Base-by-base conservation (phyloP, 1,140 invertebrate species). In the Tetramorium alpestre region DNA sequence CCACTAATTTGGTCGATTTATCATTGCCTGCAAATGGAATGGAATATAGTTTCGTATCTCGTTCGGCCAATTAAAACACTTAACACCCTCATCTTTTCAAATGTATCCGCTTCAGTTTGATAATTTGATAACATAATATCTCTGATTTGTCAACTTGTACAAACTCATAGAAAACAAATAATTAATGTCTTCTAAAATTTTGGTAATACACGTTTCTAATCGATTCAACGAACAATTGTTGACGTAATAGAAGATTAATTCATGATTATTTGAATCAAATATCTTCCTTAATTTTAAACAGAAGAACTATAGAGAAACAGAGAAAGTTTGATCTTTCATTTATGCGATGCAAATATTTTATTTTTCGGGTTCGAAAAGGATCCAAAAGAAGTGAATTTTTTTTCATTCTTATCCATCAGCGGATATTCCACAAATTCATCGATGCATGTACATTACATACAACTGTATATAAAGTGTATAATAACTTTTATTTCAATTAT, bases 1-100 rank as follows among this genome's bases (percentile, higher is more conserved):
- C 38, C 54, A 65, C 49, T 80, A 86, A 86, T 81, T 86, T 60
- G 28, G 72, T 77, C 72, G 76, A 81, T 81, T 81, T 41, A 86
- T 86, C 62, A 81, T 80, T 86, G 18, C 28, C 64, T 84, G 62
- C 41, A 47, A 58, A 56, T 56, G 49, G 10, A 85, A 84, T 84
- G 44, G 22, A n/a, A n/a, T 25, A n/a, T 38, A 70, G 25, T 47
- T 33, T 44, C 69, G 25, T 7, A 60, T 49, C 51, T 62, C 41
- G 13, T 47, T 73, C 18, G 7, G 7, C 41, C 54, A 22, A 25
- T 60, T 73, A 58, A 72, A 18, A 6, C 7, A 2, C 4, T 73
- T 60, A 73, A 82, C 67, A 47, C 13, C 16, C 7, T 60, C 11
- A 54, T 84, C 25, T 82, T 58, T 16, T 5, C 38, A 82, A 33